Percentiles rank a stretch among this genome's conserved stretches.
These are phyloP conservation scores for Virgularia gustaviana DNA, from an alignment of 92 coral and sea anemone genomes.

Conservation along the genomic window DNA sequence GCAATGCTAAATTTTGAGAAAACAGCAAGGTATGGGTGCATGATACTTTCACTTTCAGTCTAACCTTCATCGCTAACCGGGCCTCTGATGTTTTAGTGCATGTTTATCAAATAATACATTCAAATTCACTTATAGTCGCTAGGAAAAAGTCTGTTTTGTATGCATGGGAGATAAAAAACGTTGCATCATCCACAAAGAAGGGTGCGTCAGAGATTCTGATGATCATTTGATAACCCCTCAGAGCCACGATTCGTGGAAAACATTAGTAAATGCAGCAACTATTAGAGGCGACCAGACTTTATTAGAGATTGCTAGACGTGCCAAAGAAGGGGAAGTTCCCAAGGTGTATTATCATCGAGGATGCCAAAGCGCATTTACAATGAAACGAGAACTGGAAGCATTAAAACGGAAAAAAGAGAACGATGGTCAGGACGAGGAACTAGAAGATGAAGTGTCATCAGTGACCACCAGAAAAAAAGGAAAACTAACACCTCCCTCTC, in stretches of 20 bases:
- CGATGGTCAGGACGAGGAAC: constrained; percentile 18
- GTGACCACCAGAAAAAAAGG: constrained; percentile 47
- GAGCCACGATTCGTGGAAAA: constrained; percentile 47
- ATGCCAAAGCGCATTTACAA: constrained; percentile 46
- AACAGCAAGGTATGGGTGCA: no score
- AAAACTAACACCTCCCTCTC: constrained; percentile 23
- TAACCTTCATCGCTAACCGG: no score
- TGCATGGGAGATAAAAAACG: no score
- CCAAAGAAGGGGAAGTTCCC: constrained; percentile 48
- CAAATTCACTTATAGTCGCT: no score
- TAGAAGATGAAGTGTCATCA: constrained; percentile 25
- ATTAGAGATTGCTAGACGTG: constrained; percentile 30
- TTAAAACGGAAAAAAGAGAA: constrained; percentile 17
- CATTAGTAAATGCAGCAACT: constrained; percentile 45
- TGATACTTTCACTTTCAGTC: no score
- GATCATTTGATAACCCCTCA: constrained; percentile 47
- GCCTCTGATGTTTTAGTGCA: no score
- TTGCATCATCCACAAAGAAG: constrained; percentile 41
- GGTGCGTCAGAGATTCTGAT: constrained; percentile 8
- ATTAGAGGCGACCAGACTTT: constrained; percentile 35
- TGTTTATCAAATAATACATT: no score
- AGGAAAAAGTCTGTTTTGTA: no score
- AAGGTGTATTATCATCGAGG: constrained; percentile 43
- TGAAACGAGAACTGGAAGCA: constrained; percentile 51
- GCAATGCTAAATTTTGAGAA: no score